These are phyloP conservation scores for Pedionomus torquatus DNA, from an alignment of 2,113 vertebrate genomes.

Conservation along the genomic window DNA sequence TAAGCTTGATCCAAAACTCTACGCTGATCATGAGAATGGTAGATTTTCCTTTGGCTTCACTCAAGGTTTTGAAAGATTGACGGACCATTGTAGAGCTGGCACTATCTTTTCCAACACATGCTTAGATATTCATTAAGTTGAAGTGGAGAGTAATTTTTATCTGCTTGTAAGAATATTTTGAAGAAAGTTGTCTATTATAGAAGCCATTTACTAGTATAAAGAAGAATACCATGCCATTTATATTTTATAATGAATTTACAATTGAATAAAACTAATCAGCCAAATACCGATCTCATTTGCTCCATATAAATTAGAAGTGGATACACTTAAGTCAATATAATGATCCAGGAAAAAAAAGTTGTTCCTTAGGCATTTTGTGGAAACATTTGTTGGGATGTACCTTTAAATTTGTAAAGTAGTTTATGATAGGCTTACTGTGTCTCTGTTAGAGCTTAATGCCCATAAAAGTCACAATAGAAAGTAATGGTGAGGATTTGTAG, in stretches of 20 bases:
- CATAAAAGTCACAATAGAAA: background rate
- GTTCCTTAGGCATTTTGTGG: background rate
- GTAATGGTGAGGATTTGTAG: background rate
- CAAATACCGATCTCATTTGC: background rate
- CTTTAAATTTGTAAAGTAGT: background rate
- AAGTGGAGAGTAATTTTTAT: background rate
- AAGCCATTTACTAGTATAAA: background rate
- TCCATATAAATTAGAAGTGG: background rate
- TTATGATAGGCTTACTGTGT: background rate
- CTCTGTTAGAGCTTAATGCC: background rate
- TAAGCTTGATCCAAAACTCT: background rate
- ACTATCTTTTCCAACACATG: background rate
- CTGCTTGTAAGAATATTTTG: background rate
- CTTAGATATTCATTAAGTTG: background rate
- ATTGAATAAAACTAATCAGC: background rate
- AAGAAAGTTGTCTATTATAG: background rate
- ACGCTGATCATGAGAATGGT: background rate
- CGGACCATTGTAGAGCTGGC: background rate
- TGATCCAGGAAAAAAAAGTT: background rate
- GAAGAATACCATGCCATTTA: background rate
- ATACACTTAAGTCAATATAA: background rate
- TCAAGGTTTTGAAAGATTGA: background rate
- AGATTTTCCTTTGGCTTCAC: background rate
- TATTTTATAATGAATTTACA: constrained; percentile 4
- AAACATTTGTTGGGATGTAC: background rate